Evolutionary conservation across 1,140 invertebrate genomes (phyloP), one percentile per base, ranked within the genome.

Genomic region (Trichomalopsis sarcophagae): DNA sequence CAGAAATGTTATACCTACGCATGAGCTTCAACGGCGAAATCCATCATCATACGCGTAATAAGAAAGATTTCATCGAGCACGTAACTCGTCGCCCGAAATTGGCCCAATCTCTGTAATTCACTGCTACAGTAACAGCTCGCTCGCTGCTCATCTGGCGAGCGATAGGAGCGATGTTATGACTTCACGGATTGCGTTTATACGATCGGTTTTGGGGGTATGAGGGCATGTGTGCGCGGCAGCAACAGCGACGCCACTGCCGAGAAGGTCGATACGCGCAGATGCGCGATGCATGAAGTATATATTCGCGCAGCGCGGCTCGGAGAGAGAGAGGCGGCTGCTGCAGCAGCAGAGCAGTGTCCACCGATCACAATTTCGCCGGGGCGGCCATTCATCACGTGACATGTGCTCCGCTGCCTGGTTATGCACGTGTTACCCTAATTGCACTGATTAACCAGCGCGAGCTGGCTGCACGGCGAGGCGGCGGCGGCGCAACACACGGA

Each of bases 401-500:
- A 90, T 90, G 88, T 91, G 90, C 85, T 87, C 87, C 86, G 83
- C 87, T 89, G 88, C 87, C 88, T 90, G 88, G 87, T 86, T 88
- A 87, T 88, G 89, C 90, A 90, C 87, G 89, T 90, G 89, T 90
- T 90, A 89, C 89, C 87, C 88, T 90, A 89, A 90, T 90, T 89
- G 89, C 88, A 73, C 84, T 84, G 86, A 90, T 91, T 90, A 90
- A 89, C 87, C 87, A 87, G 76, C 66, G 44, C 55, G 17, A 62
- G 55, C 55, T 17, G 17, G 55, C 55, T 36, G 23, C 77, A 30
- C 50, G 68, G 68, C 5, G 68, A 23, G 27, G 1, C 27, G 27
- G 27, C 27, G 27, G 27, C 1, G 27, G 83, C 33, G 3, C 66
- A 62, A 33, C 68, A 73, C 82, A 23, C 27, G 1, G n/a, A 47